A percentile compares a stretch with the other conserved stretches of the same genome.
Evolutionary conservation across 2,113 vertebrate genomes (phyloP).

Genomic region (Myotis brandtii): DNA sequence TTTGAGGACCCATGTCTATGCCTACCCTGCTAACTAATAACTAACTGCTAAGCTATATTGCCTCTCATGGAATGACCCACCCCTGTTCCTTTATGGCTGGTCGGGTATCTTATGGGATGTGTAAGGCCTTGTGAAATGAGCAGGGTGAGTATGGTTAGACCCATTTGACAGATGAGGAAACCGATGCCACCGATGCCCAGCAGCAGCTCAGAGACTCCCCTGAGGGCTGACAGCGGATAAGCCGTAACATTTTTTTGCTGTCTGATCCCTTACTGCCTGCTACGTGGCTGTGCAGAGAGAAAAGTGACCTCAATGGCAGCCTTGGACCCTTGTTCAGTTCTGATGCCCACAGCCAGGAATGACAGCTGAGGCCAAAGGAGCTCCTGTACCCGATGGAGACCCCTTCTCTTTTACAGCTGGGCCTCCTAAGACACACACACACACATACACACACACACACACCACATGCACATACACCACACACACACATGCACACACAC

Average conservation of each 20-base stretch:
- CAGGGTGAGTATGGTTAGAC: neutral
- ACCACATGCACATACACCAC: no score
- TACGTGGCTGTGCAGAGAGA: neutral
- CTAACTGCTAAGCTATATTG: neutral
- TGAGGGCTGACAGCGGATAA: neutral
- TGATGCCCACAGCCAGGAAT: neutral
- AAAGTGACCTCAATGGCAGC: neutral
- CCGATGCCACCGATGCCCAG: neutral
- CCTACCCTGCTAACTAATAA: neutral
- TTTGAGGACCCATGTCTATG: no score
- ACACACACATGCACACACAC: no score
- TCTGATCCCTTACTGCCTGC: neutral
- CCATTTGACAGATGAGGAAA: neutral
- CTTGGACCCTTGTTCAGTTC: neutral
- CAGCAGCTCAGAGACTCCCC: neutral
- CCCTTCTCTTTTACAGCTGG: neutral
- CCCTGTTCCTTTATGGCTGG: neutral
- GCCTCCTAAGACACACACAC: neutral
- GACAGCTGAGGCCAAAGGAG: neutral
- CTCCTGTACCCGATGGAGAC: neutral
- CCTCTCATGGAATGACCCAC: neutral
- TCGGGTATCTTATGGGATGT: accelerated
- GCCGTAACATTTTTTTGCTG: accelerated
- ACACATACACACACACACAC: no score
- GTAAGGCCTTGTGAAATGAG: neutral